Percentiles rank a stretch among this genome's conserved stretches.
Evolutionary conservation across 2,888 invertebrate genomes (phyloP).

Genomic region (Panzeria rudis): DNA sequence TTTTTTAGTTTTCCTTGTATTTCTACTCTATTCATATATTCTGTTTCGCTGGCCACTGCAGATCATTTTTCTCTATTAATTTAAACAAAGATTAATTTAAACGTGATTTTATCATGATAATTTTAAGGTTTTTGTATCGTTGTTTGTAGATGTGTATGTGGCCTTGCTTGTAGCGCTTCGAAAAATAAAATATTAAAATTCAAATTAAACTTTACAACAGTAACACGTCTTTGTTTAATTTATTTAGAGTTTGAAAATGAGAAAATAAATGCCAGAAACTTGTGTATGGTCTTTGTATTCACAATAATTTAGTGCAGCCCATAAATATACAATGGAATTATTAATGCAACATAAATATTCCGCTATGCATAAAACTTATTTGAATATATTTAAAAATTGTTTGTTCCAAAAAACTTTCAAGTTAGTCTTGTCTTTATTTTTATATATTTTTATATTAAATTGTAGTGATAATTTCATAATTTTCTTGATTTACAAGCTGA

Average conservation of each 20-base stretch:
- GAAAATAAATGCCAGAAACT: slow-evolving; percentile 1
- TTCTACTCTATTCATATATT: slow-evolving; percentile 21
- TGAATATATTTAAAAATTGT: background rate
- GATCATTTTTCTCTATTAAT: slow-evolving; percentile 65
- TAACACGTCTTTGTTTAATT: slow-evolving; percentile 45
- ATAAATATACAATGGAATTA: slow-evolving; percentile 36
- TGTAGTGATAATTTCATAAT: too few relatives aligned
- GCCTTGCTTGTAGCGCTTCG: slow-evolving; percentile 40
- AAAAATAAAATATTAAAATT: slow-evolving; percentile 59
- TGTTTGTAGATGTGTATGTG: background rate
- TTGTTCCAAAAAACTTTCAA: background rate
- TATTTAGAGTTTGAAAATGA: slow-evolving; percentile 15
- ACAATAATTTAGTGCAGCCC: background rate
- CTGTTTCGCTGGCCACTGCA: slow-evolving; percentile 53
- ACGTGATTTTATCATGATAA: slow-evolving; percentile 34
- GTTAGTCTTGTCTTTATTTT: background rate
- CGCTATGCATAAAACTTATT: background rate
- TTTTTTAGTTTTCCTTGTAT: background rate
- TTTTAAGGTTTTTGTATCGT: background rate
- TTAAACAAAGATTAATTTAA: slow-evolving; percentile 52
- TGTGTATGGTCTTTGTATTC: background rate
- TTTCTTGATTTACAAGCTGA: too few relatives aligned
- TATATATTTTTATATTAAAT: background rate
- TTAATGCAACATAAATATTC: slow-evolving; percentile 6
- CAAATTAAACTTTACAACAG: slow-evolving; percentile 62